phyloP scores from a whole-genome alignment of 2,888 invertebrate species.

The Lymantria dispar region DNA sequence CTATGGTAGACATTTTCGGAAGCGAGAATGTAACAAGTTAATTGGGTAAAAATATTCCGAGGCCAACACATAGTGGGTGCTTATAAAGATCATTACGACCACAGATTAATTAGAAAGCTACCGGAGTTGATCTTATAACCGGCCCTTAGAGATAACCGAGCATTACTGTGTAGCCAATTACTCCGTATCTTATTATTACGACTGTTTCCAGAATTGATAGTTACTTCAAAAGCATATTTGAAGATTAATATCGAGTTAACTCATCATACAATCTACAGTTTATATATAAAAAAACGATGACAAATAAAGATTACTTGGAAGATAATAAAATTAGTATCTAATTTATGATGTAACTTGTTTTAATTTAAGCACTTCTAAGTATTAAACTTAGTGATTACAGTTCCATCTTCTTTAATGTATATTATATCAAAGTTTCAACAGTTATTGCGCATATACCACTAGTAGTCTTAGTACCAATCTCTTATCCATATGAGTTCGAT shows the following conservation, averaged over 20 bases:
- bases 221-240: constrained; percentile 17
- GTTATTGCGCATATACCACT: no score
- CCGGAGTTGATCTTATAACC: constrained; percentile 48
- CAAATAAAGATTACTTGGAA: background rate
- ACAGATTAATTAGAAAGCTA: constrained; percentile 67
- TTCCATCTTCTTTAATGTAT: no score
- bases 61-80: constrained; percentile 57
- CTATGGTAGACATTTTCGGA: constrained; percentile 67
- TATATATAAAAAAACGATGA: constrained; percentile 1
- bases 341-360: background rate
- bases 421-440: no score
- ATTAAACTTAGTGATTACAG: no score
- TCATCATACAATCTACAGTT: constrained; percentile 10
- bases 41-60: constrained; percentile 73
- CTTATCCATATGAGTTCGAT: no score
- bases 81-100: constrained; percentile 56
- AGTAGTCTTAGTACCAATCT: no score
- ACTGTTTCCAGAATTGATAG: constrained; percentile 29
- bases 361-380: no score
- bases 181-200: constrained; percentile 28
- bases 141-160: constrained; percentile 44
- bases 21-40: constrained; percentile 80
- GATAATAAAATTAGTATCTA: background rate
- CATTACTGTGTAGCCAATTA: constrained; percentile 37
- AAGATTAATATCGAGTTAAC: constrained; percentile 14